phyloP scores from a whole-genome alignment of 1,140 invertebrate genomes.

The Bursaphelenchus mucronatus region DNA sequence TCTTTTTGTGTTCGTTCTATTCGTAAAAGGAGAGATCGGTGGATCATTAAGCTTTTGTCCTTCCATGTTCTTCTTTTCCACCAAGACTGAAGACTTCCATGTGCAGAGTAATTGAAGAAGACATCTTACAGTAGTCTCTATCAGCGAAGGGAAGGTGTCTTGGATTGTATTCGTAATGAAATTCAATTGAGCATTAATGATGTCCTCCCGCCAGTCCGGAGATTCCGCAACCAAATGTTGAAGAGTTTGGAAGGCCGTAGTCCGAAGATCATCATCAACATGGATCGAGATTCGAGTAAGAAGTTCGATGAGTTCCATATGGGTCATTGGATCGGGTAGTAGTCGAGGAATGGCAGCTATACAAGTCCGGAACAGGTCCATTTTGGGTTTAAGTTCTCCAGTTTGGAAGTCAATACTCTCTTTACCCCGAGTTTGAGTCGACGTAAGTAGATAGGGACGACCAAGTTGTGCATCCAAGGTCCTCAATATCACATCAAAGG shows the following conservation, averaged over 20 bases:
- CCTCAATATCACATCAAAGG: constrained; percentile 89
- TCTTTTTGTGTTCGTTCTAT: constrained; percentile 1
- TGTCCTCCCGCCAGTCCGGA: constrained; percentile 91
- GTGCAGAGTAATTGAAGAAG: constrained; percentile 82
- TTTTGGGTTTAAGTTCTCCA: constrained; percentile 92
- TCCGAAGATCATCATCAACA: constrained; percentile 67
- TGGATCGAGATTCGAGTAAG: constrained; percentile 80
- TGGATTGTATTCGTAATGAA: constrained; percentile 61
- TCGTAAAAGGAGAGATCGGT: constrained; percentile 4
- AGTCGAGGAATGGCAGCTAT: constrained; percentile 93
- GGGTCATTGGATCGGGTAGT: constrained; percentile 92
- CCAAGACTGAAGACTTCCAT: constrained; percentile 77
- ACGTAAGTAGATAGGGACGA: constrained; percentile 87
- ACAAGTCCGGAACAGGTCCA: constrained; percentile 94
- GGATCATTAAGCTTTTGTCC: constrained; percentile 2
- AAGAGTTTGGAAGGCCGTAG: constrained; percentile 84
- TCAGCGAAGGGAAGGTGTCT: constrained; percentile 75
- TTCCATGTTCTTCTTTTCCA: constrained; percentile 44
- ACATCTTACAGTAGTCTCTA: constrained; percentile 90
- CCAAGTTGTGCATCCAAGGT: constrained; percentile 94
- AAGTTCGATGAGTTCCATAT: constrained; percentile 76
- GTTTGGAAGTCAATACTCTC: constrained; percentile 81
- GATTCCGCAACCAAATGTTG: constrained; percentile 93
- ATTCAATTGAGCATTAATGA: constrained; percentile 68
- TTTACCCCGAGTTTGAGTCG: constrained; percentile 88